Evolutionary conservation across 1,140 invertebrate genomes (phyloP).

Genomic region (Acromyrmex echinatior): DNA sequence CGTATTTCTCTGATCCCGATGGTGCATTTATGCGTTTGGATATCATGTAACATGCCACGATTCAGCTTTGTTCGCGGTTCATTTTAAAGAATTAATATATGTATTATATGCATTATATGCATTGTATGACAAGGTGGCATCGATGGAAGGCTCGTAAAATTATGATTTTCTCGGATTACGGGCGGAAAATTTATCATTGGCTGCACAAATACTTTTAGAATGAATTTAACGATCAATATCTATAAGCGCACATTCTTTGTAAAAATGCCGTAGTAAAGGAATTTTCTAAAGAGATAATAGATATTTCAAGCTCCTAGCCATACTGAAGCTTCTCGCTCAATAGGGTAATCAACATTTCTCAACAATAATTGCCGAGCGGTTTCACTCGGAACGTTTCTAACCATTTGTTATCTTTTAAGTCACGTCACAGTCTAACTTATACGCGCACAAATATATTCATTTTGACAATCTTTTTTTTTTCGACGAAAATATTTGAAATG

Average conservation of each 20-base stretch:
- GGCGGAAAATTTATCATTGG: background rate
- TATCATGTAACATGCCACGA: background rate
- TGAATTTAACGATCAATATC: conserved; percentile 44
- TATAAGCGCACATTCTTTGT: conserved; percentile 15
- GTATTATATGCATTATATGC: conserved; percentile 1
- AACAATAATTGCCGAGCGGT: conserved; percentile 56
- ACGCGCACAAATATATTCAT: background rate
- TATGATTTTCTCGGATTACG: conserved; percentile 20
- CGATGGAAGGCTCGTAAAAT: conserved; percentile 15
- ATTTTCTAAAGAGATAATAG: conserved; percentile 30
- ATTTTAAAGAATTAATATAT: conserved; percentile 36
- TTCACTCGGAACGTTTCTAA: conserved; percentile 33
- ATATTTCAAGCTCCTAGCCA: conserved; percentile 26
- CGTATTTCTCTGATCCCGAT: background rate
- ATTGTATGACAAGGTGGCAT: background rate
- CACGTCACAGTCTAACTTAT: conserved; percentile 1
- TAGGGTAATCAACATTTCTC: conserved; percentile 59
- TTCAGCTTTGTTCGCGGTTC: background rate
- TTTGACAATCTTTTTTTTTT: conserved; percentile 1
- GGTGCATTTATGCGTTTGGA: conserved; percentile 5
- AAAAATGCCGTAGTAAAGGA: conserved; percentile 33
- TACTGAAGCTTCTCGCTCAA: conserved; percentile 42
- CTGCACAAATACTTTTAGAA: background rate
- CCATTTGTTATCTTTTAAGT: conserved; percentile 40
- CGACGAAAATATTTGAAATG: background rate